Base-by-base conservation (phyloP, 1,140 invertebrate species). In the Formica exsecta region DNA sequence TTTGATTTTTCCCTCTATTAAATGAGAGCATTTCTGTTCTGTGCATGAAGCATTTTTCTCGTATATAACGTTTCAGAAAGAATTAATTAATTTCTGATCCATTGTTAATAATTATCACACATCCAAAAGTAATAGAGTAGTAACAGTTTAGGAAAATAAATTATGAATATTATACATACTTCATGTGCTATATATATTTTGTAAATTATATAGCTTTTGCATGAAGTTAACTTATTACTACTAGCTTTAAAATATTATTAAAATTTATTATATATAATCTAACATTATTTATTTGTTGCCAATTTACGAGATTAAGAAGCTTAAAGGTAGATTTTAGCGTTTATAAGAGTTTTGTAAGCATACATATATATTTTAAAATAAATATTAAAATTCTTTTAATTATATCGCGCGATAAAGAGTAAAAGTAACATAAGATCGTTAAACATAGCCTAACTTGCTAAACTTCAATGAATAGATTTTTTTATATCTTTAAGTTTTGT, bases 261-360 rank as follows among this genome's bases (percentile, higher is more conserved):
- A 5, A 59, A 76, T 62, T 62, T 76, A 41, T 76, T 61, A 41
- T 41, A 41, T 29, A 29, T 76, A 13, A 29, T 76, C 25, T 41
- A 62, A 44, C 5, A 62, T 62, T 32, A n/a, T 36, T 54, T 36
- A 36, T 36, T 73, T 73, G 32, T 1, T 22, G 19, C 2, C 36
- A 57, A 73, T 73, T 71, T 51, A 5, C 13, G 32, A 8, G 6
- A 54, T 57, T 0, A 32, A 54, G 32, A 1, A 36, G 11, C 7
- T 57, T 0, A 22, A 7, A 57, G 22, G n/a, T 57, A 57, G n/a
- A 73, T 22, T n/a, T 22, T 68, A 25, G 1, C 9, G 11, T 68
- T 68, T 44, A 22, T 11, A 57, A 73, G 0, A 73, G 1, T 54
- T 16, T 36, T 57, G 19, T 57, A 57, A n/a, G 54, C n/a, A 57